These are phyloP conservation scores for Pseudorasbora parva DNA, from an alignment of 2,113 vertebrate species.

Conservation along the genomic window DNA sequence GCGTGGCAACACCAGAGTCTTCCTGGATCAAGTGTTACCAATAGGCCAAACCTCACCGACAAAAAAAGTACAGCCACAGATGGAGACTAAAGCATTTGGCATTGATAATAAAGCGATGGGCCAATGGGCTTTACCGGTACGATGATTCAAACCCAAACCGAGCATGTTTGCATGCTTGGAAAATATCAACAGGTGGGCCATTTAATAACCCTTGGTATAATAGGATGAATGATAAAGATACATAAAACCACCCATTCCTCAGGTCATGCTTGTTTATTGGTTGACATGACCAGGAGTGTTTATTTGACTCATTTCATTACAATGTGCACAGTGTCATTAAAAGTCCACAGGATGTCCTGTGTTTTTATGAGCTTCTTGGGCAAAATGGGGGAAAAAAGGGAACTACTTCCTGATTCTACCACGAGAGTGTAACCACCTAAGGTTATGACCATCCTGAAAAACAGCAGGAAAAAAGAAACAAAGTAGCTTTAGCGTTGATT, in stretches of 20 bases:
- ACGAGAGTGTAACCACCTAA: slow-evolving; percentile 62
- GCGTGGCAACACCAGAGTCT: slow-evolving; percentile 55
- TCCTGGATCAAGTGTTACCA: not conserved
- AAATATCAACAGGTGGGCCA: slow-evolving; percentile 25
- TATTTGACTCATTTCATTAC: slow-evolving; percentile 74
- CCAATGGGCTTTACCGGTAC: not conserved
- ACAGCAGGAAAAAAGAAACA: slow-evolving; percentile 62
- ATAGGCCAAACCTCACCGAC: not conserved
- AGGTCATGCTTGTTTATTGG: slow-evolving; percentile 51
- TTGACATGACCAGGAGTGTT: slow-evolving; percentile 69
- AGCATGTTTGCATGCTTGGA: slow-evolving; percentile 25
- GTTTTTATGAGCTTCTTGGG: slow-evolving; percentile 74
- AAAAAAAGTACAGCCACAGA: slow-evolving; percentile 16
- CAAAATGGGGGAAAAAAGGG: slow-evolving; percentile 59
- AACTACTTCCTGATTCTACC: slow-evolving; percentile 68
- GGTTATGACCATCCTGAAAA: slow-evolving; percentile 62
- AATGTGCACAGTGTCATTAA: slow-evolving; percentile 73
- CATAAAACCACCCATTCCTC: slow-evolving; percentile 46
- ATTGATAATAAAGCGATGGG: not conserved
- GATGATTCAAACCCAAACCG: slow-evolving; percentile 16
- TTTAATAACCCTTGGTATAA: slow-evolving; percentile 4
- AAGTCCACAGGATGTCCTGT: slow-evolving; percentile 72
- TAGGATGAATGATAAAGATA: slow-evolving; percentile 26
- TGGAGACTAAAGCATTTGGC: slow-evolving; percentile 10
- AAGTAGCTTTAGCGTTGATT: slow-evolving; percentile 57